phyloP scores from a whole-genome alignment of 2,113 vertebrate genomes.

The Colistium nudipinnis region DNA sequence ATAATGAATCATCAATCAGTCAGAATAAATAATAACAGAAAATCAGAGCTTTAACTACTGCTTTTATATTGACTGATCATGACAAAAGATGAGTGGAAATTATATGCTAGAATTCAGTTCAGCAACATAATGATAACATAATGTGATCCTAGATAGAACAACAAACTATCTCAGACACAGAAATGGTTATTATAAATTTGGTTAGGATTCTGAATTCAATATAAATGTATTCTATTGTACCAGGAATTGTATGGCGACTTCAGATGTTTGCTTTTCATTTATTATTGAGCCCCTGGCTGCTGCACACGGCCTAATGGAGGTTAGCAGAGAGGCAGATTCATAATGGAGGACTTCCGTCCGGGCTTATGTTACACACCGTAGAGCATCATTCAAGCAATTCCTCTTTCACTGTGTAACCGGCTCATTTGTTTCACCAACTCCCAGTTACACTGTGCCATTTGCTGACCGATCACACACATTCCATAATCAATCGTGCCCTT shows the following conservation, averaged over 20 bases:
- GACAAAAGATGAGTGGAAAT: no score
- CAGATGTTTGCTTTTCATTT: conserved; percentile 3
- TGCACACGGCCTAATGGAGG: conserved; percentile 9
- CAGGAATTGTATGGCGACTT: not conserved
- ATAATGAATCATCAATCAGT: no score
- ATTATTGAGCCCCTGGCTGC: not conserved
- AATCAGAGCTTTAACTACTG: no score
- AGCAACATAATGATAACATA: not conserved
- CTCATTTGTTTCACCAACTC: conserved; percentile 13
- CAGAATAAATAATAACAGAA: no score
- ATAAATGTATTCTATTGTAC: not conserved
- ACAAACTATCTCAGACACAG: not conserved
- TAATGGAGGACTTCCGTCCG: conserved; percentile 8
- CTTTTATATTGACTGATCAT: no score
- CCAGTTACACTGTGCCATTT: conserved; percentile 14
- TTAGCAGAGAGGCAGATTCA: conserved; percentile 13
- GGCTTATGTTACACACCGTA: conserved; percentile 2
- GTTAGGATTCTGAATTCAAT: not conserved
- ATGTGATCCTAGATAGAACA: not conserved
- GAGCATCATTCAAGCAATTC: not conserved
- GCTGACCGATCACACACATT: conserved; percentile 27
- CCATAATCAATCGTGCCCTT: conserved; percentile 47
- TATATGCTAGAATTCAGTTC: no score
- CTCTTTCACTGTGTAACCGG: conserved; percentile 8
- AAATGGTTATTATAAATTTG: no score